A percentile compares a stretch with the other conserved stretches of the same genome.
Evolutionary conservation across 2,797 vertebrate genomes (phyloP).

Genomic region (Eremophila alpestris): DNA sequence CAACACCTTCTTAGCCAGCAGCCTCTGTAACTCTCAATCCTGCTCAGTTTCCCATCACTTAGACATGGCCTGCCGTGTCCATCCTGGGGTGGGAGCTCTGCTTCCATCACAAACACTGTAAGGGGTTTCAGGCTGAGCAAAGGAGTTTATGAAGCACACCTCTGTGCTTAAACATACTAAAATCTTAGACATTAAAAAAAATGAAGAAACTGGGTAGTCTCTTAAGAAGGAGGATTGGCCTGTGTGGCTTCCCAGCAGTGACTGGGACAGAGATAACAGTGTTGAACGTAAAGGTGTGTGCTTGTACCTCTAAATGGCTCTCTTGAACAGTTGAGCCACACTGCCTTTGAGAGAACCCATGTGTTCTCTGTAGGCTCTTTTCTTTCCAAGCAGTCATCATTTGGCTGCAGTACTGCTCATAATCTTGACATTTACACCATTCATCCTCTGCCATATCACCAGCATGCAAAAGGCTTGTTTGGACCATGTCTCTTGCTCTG

Average conservation of each 20-base stretch:
- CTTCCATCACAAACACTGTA: neutral
- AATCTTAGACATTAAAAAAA: neutral
- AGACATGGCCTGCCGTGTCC: neutral
- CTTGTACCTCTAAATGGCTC: neutral
- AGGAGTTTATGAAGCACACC: neutral
- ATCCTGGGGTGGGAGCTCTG: neutral
- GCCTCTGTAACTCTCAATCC: neutral
- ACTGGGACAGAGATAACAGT: neutral
- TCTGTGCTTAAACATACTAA: neutral
- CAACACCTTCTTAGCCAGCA: neutral
- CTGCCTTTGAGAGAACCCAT: neutral
- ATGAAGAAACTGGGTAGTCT: fast-evolving
- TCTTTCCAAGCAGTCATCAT: neutral
- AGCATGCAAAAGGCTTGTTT: neutral
- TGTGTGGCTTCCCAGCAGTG: neutral
- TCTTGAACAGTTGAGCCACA: neutral
- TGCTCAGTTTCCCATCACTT: neutral
- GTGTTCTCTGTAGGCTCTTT: neutral
- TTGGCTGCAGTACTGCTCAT: neutral
- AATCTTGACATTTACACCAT: neutral
- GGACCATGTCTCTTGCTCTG: neutral
- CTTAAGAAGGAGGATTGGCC: neutral
- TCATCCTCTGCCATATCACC: neutral
- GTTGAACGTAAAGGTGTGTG: neutral
- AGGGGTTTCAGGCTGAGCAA: neutral